Percentiles rank a stretch among this genome's conserved stretches.
Evolutionary conservation across 2,113 vertebrate genomes (phyloP).

Genomic region (Oceanites oceanicus): DNA sequence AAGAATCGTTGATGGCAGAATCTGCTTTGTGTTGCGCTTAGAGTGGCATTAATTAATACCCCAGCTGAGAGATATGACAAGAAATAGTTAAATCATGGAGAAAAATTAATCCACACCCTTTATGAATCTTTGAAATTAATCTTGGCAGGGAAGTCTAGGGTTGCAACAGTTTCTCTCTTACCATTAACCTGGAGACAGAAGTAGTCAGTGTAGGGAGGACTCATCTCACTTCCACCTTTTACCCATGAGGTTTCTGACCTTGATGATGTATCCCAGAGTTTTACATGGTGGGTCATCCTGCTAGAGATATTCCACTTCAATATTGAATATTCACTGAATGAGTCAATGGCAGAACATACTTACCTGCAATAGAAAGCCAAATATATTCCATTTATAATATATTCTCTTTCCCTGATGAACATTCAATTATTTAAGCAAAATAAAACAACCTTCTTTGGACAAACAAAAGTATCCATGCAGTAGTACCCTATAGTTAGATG

Average conservation of each 20-base stretch:
- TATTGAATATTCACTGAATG: neutral
- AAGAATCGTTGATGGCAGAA: neutral
- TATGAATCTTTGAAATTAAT: neutral
- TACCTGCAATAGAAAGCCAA: neutral
- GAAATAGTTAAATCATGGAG: neutral
- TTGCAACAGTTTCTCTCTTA: neutral
- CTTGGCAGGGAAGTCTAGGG: neutral
- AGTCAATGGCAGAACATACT: neutral
- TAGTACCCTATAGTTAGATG: neutral
- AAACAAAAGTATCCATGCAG: neutral
- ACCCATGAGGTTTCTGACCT: neutral
- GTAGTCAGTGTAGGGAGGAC: neutral
- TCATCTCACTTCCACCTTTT: neutral
- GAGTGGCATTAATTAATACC: neutral
- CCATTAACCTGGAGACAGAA: neutral
- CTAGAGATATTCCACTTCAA: neutral
- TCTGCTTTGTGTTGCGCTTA: neutral
- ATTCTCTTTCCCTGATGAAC: neutral
- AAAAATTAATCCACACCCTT: neutral
- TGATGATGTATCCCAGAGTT: neutral
- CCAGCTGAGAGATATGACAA: neutral
- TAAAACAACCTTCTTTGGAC: neutral
- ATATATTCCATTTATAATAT: neutral
- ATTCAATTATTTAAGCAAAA: neutral
- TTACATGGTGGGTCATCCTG: neutral